Percentiles rank a stretch among this genome's conserved stretches.
These are phyloP conservation scores for Pempheris klunzingeri DNA, from an alignment of 2,797 vertebrate species.

Conservation along the genomic window DNA sequence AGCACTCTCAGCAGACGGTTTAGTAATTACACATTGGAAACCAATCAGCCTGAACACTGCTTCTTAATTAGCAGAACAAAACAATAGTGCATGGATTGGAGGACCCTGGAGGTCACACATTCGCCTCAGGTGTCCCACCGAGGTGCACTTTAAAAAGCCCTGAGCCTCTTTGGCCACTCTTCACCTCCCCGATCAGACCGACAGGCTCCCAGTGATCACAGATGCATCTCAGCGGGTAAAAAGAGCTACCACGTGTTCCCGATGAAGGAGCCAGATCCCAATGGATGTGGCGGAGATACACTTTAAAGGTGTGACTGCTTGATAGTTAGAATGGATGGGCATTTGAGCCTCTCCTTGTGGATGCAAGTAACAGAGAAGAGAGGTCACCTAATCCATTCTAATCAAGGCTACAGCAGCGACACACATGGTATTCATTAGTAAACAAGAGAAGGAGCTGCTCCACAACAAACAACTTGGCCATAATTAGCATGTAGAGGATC, in stretches of 20 bases:
- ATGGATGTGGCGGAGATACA: constrained; percentile 58
- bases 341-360: constrained; percentile 56
- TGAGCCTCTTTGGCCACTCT: constrained; percentile 44
- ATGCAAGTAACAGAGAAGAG: constrained; percentile 64
- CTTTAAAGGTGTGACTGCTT: constrained; percentile 63
- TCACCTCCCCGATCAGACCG: constrained; percentile 30
- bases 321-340: constrained; percentile 62
- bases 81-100: constrained; percentile 83
- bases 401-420: constrained; percentile 80
- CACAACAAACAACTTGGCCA: constrained; percentile 72
- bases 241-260: constrained; percentile 26
- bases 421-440: constrained; percentile 84
- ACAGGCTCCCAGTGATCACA: constrained; percentile 58
- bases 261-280: constrained; percentile 55
- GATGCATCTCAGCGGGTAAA: constrained; percentile 63
- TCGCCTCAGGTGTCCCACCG: constrained; percentile 71
- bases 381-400: constrained; percentile 83
- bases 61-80: constrained; percentile 88
- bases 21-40: constrained; percentile 88
- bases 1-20: constrained; percentile 83
- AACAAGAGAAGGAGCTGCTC: constrained; percentile 76
- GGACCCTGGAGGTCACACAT: constrained; percentile 75
- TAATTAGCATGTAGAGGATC: constrained; percentile 83
- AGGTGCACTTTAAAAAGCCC: constrained; percentile 64
- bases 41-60: constrained; percentile 87